Conservation (phyloP, 2,113 vertebrate species). For the Sarotherodon lohbergeri region DNA sequence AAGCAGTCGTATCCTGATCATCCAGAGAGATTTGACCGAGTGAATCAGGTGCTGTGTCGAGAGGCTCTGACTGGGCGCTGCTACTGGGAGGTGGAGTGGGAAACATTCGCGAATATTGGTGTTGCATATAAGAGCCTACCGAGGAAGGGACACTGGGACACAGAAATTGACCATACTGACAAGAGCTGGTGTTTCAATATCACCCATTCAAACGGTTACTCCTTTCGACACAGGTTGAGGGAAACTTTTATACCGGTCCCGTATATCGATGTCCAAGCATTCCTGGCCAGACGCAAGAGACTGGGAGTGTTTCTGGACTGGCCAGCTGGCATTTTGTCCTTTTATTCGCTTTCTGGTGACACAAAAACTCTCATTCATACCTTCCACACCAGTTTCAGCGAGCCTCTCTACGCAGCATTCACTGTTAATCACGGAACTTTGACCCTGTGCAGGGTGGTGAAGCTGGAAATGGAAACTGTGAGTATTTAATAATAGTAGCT, state of each 20-base stretch:
- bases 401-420: background rate
- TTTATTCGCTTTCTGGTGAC: accelerated
- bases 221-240: background rate
- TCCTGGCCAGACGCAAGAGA: accelerated
- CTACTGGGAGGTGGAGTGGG: background rate
- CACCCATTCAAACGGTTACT: accelerated
- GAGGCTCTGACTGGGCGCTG: background rate
- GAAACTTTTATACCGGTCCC: background rate
- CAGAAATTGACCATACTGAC: accelerated
- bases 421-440: background rate
- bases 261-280: accelerated
- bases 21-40: background rate
- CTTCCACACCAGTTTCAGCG: background rate
- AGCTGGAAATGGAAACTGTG: background rate
- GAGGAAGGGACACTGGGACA: background rate
- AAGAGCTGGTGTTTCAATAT: background rate
- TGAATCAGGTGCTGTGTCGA: background rate
- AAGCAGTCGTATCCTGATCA: background rate
- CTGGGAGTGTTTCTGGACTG: background rate
- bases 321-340: accelerated
- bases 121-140: background rate
- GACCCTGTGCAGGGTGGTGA: background rate
- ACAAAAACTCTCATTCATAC: background rate
- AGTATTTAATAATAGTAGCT: too few species aligned
- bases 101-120: background rate